These are phyloP conservation scores for Geodia barretti DNA, from an alignment of 37 sponge, comb jelly and placozoan species.

Conservation along the genomic window DNA sequence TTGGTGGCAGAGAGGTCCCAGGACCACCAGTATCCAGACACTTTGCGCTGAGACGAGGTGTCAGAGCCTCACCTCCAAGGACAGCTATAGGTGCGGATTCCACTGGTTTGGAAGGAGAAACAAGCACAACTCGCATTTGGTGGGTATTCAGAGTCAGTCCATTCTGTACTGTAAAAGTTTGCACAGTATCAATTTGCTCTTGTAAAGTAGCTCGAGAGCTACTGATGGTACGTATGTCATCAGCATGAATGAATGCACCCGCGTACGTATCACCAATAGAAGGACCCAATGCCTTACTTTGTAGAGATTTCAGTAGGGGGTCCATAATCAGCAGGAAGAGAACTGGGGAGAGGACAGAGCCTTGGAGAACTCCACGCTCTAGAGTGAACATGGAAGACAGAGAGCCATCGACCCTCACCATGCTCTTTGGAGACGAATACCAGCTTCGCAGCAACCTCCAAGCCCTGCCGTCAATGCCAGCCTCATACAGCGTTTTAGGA, in stretches of 20 bases:
- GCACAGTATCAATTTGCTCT: slow-evolving; percentile 1
- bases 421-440: slow-evolving; percentile 6
- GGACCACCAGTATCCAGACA: slow-evolving; percentile 26
- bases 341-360: slow-evolving; percentile 9
- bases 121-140: slow-evolving; percentile 2
- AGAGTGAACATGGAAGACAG: not conserved
- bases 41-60: not conserved
- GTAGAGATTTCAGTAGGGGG: slow-evolving; percentile 1
- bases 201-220: not conserved
- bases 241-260: slow-evolving; percentile 16
- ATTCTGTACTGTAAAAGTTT: not conserved
- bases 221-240: slow-evolving; percentile 5
- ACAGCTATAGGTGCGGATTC: not conserved
- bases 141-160: not conserved
- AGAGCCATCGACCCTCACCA: slow-evolving; percentile 1
- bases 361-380: slow-evolving; percentile 15
- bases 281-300: not conserved
- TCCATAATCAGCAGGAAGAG: slow-evolving; percentile 17
- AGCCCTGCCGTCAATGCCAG: slow-evolving; percentile 15
- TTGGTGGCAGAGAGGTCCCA: slow-evolving; percentile 16
- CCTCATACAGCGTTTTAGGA: slow-evolving; percentile 5
- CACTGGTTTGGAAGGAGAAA: not conserved
- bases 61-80: not conserved
- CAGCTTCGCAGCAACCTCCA: slow-evolving; percentile 7
- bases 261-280: not conserved